These are phyloP conservation scores for Phoeniculus purpureus DNA, from an alignment of 2,797 vertebrate genomes.

Conservation along the genomic window DNA sequence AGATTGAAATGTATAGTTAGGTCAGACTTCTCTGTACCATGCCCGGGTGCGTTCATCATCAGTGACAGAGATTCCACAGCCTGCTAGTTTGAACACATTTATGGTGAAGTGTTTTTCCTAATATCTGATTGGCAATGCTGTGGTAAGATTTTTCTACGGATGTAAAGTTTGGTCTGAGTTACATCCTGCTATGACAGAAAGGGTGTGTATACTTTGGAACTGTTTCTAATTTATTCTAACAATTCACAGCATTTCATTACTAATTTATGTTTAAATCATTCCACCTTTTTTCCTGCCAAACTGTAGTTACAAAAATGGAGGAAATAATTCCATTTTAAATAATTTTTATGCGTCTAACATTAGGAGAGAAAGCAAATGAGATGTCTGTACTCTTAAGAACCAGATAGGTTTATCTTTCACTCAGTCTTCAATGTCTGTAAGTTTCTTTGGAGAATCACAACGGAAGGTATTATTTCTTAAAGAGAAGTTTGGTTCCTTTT, in stretches of 20 bases:
- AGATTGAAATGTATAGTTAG: neutral
- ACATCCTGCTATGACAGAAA: neutral
- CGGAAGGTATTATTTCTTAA: neutral
- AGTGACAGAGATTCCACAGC: neutral
- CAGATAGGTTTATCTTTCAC: neutral
- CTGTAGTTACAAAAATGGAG: neutral
- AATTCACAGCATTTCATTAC: neutral
- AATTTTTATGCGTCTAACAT: neutral
- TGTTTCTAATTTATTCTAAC: constrained; percentile 35
- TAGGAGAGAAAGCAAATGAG: neutral
- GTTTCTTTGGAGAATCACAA: neutral
- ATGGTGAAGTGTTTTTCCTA: neutral
- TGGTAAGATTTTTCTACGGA: neutral
- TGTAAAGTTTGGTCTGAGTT: constrained; percentile 38
- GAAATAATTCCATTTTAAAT: neutral
- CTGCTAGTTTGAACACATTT: neutral
- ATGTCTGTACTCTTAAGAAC: neutral
- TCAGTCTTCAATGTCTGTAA: neutral
- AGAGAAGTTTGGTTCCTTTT: neutral
- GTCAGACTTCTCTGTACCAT: neutral
- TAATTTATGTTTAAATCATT: neutral
- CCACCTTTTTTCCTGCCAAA: neutral
- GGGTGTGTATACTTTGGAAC: neutral
- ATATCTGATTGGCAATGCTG: neutral
- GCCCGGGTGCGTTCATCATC: neutral